Evolutionary conservation across 2,888 invertebrate species (phyloP), one percentile per base, ranked within the genome.

Genomic region (Melinopterus prodromus): DNA sequence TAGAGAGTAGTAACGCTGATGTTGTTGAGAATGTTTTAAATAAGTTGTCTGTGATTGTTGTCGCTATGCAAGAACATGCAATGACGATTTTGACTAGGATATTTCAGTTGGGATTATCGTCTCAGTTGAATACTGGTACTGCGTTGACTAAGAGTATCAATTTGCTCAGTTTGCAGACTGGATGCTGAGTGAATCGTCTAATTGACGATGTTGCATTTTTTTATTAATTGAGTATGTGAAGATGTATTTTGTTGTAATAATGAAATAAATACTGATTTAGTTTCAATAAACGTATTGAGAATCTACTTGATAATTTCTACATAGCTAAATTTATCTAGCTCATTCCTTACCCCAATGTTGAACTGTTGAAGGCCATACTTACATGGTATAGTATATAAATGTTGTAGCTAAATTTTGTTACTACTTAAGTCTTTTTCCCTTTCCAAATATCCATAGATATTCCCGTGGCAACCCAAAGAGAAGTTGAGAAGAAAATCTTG

Each of bases 31-130:
- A 95, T 0, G 94, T 95, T 37, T 91, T 98, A 74, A 96, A 96
- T 83, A 93, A 94, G 87, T 90, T 98, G 76, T 94, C 97, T 0
- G 97, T 97, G 85, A 93, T 98, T 82, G 92, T 95, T 78, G 91
- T 96, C 12, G 94, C 97, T 82, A 92, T 96, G 90, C 97, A 96
- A 90, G 98, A 98, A 89, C 94, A 96, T 88, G 96, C 97, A 0
- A 91, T 93, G 79, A 92, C 93, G 78, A 91, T 98, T 77, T 91
- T 98, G 84, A 92, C 93, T 86, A 93, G 94, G 81, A 96, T 96
- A 0, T 98, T 98, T 90, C 93, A 94, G 83, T 91, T 97, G 72
- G 97, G 97, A 3, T 92, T 97, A 81, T 92, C 92, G 83, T 95
- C 95, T 6, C 94, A 95, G 80, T 91, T 95, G 79, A 96, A 96